These are phyloP conservation scores for Dicyrtomina minuta DNA, from an alignment of 2,888 invertebrate genomes.

Conservation along the genomic window DNA sequence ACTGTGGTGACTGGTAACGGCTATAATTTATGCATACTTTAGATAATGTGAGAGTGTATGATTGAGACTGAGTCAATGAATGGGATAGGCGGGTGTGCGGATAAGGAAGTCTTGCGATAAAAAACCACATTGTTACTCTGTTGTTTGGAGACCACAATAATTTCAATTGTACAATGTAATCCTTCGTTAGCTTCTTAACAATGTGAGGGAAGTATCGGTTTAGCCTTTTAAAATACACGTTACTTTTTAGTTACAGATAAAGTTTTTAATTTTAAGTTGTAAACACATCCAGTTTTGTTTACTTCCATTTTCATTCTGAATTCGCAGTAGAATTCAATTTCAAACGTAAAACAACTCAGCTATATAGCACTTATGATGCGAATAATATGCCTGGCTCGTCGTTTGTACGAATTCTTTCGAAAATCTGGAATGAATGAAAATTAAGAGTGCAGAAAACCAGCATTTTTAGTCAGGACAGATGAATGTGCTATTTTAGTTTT, in stretches of 20 bases:
- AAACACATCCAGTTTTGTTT: background rate
- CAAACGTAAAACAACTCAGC: no score
- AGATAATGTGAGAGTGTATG: background rate
- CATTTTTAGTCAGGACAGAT: no score
- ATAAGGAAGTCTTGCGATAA: constrained; percentile 11
- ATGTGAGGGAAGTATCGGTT: constrained; percentile 18
- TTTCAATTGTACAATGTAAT: background rate
- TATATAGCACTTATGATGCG: no score
- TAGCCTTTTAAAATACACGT: background rate
- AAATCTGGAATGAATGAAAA: no score
- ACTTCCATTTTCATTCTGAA: no score
- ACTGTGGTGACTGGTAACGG: background rate
- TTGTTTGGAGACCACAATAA: constrained; percentile 5
- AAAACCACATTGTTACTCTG: constrained; percentile 15
- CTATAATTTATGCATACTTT: constrained; percentile 11
- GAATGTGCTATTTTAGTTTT: no score
- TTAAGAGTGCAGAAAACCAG: no score
- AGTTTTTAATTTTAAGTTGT: no score
- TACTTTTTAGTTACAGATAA: background rate
- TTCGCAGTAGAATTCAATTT: no score
- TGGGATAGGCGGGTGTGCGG: background rate
- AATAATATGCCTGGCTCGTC: no score
- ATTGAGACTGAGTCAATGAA: background rate
- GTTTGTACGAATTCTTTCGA: no score
- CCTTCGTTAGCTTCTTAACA: background rate